Conservation (phyloP, 2,797 vertebrate genomes). For the Enteromius anoplus region DNA sequence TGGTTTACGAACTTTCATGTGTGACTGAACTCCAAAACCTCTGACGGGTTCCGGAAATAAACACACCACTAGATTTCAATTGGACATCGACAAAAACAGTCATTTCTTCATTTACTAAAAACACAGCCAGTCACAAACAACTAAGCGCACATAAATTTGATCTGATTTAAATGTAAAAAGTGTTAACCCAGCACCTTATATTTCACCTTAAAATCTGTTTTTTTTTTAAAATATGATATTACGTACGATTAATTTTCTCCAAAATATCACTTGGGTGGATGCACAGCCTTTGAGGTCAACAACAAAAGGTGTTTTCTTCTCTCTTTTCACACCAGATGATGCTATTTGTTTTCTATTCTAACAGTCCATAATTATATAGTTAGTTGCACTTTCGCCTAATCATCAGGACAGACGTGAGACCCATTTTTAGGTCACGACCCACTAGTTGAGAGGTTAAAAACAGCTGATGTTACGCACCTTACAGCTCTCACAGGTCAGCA, state of each 20-base stretch:
- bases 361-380: background rate
- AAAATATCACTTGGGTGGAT: background rate
- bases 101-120: background rate
- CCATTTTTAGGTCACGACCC: background rate
- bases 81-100: background rate
- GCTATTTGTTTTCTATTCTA: background rate
- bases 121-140: background rate
- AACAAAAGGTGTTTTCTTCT: background rate
- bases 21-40: conserved; percentile 25
- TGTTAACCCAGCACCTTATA: background rate
- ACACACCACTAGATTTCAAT: background rate
- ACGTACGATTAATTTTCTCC: background rate
- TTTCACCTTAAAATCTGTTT: background rate
- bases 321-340: background rate
- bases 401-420: background rate
- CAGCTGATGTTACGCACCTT: conserved; percentile 81
- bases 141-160: background rate
- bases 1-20: conserved; percentile 5
- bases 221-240: background rate
- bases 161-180: background rate
- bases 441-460: conserved; percentile 17
- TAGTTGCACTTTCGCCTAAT: background rate
- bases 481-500: conserved; percentile 99
- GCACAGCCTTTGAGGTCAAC: background rate
- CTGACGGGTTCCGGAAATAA: conserved; percentile 9